Conservation (phyloP, 2,797 vertebrate genomes). For the Sylvilagus floridanus region DNA sequence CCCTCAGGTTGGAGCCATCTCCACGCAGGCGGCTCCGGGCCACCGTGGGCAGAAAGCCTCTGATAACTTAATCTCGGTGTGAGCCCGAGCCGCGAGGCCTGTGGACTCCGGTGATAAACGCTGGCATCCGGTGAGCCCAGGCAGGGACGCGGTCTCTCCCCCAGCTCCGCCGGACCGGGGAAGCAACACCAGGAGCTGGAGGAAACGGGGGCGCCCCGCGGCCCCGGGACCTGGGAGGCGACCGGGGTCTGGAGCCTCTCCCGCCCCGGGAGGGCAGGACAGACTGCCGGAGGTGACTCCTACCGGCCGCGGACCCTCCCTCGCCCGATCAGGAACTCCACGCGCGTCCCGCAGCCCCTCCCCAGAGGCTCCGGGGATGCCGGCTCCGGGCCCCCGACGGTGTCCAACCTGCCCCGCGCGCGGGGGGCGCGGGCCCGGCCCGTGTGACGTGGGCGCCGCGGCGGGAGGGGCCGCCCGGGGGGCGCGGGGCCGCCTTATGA, state of each 20-base stretch:
- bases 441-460: slow-evolving; percentile 75
- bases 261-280: neutral
- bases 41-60: slow-evolving; percentile 15
- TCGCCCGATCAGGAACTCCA: slow-evolving; percentile 40
- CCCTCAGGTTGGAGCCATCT: neutral
- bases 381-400: neutral
- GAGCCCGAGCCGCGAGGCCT: slow-evolving; percentile 42
- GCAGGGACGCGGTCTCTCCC: slow-evolving; percentile 17
- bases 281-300: neutral
- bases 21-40: neutral
- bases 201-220: slow-evolving; percentile 12
- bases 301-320: slow-evolving; percentile 15
- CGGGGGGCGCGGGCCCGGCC: neutral
- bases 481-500: slow-evolving; percentile 73
- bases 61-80: slow-evolving; percentile 67
- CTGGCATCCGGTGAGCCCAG: slow-evolving; percentile 41
- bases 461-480: slow-evolving; percentile 73
- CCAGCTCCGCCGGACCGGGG: neutral
- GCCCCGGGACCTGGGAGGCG: neutral
- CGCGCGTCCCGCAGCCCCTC: neutral
- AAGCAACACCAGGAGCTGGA: neutral
- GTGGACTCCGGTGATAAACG: slow-evolving; percentile 57
- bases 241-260: neutral
- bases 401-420: neutral
- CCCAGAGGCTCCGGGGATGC: neutral